Evolutionary conservation across 2,113 vertebrate genomes (phyloP).

Genomic region (Ailurus styani): DNA sequence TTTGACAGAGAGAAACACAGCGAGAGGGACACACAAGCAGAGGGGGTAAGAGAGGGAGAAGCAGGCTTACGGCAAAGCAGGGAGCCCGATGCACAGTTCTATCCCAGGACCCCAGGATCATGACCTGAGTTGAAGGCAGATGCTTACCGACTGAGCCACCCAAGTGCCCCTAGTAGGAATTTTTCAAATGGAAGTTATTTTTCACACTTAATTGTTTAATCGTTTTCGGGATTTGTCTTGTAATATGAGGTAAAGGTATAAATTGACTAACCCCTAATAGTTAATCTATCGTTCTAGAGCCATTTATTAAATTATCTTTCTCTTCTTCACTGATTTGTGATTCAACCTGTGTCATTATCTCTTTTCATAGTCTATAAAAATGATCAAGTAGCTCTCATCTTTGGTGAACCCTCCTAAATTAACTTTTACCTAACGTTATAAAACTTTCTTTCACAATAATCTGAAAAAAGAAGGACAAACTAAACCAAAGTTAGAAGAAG

Average conservation of each 20-base stretch:
- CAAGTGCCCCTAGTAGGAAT: too few species aligned
- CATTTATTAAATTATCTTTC: neutral
- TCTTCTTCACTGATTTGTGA: neutral
- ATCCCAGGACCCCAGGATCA: too few species aligned
- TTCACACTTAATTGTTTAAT: neutral
- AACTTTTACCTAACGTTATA: neutral
- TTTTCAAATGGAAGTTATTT: neutral
- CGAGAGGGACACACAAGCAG: too few species aligned
- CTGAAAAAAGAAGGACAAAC: neutral
- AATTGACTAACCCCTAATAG: neutral
- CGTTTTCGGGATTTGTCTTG: neutral
- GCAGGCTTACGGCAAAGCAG: too few species aligned
- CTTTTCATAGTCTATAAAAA: neutral
- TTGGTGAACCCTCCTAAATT: neutral
- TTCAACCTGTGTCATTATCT: neutral
- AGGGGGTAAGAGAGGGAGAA: too few species aligned
- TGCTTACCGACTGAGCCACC: too few species aligned
- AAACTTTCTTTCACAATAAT: neutral
- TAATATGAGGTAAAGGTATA: neutral
- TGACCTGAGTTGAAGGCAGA: too few species aligned
- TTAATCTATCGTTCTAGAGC: neutral
- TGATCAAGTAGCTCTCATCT: neutral
- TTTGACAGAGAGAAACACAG: too few species aligned
- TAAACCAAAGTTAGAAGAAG: neutral
- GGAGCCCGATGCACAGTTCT: too few species aligned